Conservation (phyloP, 2,888 invertebrate species). For the Agonopterix alstromeriana region DNA sequence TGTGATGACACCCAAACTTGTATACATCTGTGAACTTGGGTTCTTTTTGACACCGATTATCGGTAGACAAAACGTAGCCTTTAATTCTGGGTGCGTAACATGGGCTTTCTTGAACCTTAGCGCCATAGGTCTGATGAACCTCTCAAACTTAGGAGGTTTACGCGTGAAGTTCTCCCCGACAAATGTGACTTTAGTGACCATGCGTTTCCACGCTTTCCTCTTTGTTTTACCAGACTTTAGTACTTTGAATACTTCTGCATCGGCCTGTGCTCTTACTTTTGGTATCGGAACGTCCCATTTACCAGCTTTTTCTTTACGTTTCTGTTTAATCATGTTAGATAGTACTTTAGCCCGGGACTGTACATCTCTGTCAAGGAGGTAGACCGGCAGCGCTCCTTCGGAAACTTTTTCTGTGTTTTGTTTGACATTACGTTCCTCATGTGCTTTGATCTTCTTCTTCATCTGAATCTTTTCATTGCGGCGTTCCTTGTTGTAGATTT, state of each 20-base stretch:
- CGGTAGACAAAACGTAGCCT: conserved; percentile 97
- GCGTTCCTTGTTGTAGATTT: conserved; percentile 96
- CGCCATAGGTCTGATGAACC: conserved; percentile 99
- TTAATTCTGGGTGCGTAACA: conserved; percentile 99
- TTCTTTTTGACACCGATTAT: conserved; percentile 99
- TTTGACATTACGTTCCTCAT: conserved; percentile 95
- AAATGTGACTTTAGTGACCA: conserved; percentile 99
- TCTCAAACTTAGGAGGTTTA: conserved; percentile 99
- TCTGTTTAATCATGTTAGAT: conserved; percentile 99
- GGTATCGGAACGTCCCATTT: conserved; percentile 99
- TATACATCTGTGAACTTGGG: conserved; percentile 98
- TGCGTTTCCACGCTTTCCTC: conserved; percentile 98
- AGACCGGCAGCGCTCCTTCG: conserved; percentile 96
- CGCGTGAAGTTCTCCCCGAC: conserved; percentile 99
- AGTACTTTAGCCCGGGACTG: conserved; percentile 96
- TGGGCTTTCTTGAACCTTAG: conserved; percentile 97
- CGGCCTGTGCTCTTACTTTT: conserved; percentile 97
- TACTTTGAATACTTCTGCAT: conserved; percentile 97
- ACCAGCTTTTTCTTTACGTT: conserved; percentile 99
- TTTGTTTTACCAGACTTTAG: conserved; percentile 93
- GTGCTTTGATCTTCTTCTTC: conserved; percentile 98
- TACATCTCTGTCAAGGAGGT: conserved; percentile 97
- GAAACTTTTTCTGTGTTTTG: conserved; percentile 89
- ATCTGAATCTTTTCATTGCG: conserved; percentile 99
- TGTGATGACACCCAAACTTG: conserved; percentile 97